phyloP scores from a whole-genome alignment of 2,113 vertebrate species.

The zebrafish (Danio rerio) region DNA sequence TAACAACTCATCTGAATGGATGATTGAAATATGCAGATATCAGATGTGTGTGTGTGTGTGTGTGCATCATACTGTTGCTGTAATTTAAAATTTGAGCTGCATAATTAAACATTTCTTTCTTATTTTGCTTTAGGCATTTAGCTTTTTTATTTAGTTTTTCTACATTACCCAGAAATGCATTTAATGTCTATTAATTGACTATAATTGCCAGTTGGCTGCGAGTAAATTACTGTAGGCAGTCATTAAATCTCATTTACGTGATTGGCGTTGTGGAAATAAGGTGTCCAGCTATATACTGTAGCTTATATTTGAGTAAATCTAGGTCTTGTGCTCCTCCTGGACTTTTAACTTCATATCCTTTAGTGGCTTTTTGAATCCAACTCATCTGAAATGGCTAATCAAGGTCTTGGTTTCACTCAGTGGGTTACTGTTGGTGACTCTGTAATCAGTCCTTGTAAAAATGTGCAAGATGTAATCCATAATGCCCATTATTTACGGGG shows the following conservation, averaged over 20 bases:
- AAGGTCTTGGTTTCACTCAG: not conserved
- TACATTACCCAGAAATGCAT: constrained; percentile 15
- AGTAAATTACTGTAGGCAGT: not conserved
- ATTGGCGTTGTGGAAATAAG: not conserved
- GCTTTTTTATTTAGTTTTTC: not conserved
- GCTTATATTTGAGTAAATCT: not conserved
- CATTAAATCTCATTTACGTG: constrained; percentile 1
- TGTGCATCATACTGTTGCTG: not conserved
- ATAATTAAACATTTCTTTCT: not conserved
- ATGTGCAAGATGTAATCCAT: not conserved
- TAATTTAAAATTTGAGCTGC: not conserved
- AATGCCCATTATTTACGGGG: not conserved
- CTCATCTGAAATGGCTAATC: not conserved
- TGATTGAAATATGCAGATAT: constrained; percentile 5
- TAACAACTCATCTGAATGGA: not conserved
- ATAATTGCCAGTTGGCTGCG: not conserved
- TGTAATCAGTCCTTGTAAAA: not conserved
- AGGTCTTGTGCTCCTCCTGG: not conserved
- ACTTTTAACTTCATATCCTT: not conserved
- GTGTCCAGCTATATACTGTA: not conserved
- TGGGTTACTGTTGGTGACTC: not conserved
- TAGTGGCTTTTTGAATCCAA: not conserved
- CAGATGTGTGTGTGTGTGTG: not conserved
- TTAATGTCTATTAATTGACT: constrained; percentile 16
- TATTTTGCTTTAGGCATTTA: not conserved